Base-by-base conservation (phyloP, 2,888 invertebrate species). In the Dicyrtomina minuta region DNA sequence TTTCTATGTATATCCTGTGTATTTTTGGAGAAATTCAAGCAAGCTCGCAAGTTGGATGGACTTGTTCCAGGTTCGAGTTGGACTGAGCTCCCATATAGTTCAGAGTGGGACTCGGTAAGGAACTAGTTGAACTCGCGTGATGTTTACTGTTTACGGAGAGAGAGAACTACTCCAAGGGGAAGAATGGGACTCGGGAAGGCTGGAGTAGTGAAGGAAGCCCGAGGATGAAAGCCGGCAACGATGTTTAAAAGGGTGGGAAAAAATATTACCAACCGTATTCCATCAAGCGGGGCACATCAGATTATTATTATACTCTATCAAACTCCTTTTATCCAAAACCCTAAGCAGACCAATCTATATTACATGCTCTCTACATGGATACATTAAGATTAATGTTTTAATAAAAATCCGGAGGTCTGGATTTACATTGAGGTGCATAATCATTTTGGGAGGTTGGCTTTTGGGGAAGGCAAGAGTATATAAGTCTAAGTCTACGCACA, bases 171-270 rank as follows among this genome's bases (percentile, higher is more conserved):
- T 17, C 13, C 13, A 13, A 49, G 49, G 12, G 49, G 17, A 46
- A 6, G 17, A n/a, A n/a, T n/a, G n/a, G n/a, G n/a, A 41, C 43
- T 41, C 10, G 49, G 49, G 49, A 49, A 49, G 22, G 20, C 49
- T 22, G 49, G 17, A 46, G 46, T 5, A 46, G 44, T 13, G 46
- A 43, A 58, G 51, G n/a, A 17, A 51, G 51, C 8, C 13, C 8
- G 51, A 24, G 56, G 26, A 39, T 26, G 64, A 71, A 66, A 75
- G 70, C 72, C 74, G 74, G 74, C 74, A 73, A 75, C 72, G 41
- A 64, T 72, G 74, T 46, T 66, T 20, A 43, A 68, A 73, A 70
- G 74, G 73, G 68, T 71, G 74, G 74, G 69, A 72, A 75, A n/a
- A 73, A 69, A 66, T 62, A 69, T 64, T 51, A 55, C 51, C 53